Evolutionary conservation across 2,888 invertebrate genomes (phyloP), one percentile per base, ranked within the genome.

Genomic region (Cerastoderma edule): DNA sequence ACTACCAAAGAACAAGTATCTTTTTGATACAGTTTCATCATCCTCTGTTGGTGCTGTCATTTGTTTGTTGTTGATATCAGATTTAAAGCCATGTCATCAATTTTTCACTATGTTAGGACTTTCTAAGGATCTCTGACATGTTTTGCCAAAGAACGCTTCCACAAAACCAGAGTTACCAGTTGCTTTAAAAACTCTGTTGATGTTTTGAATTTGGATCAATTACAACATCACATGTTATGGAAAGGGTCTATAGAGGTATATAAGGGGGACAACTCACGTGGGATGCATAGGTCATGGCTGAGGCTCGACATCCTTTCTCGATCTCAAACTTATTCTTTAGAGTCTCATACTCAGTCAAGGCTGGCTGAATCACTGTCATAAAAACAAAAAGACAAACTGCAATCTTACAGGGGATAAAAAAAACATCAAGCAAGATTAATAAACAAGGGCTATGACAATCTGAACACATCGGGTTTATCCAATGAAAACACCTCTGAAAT

Each of bases 221-320:
- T n/a, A n/a, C n/a, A n/a, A n/a, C n/a, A n/a, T n/a, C n/a, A n/a
- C n/a, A n/a, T n/a, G n/a, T n/a, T n/a, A n/a, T n/a, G n/a, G n/a
- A n/a, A n/a, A n/a, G n/a, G n/a, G 44, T 44, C 13, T 13, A 13
- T 44, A 13, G 19, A 44, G 44, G 44, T 19, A 44, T 44, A 44
- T 44, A 44, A 44, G 19, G 10, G 10, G n/a, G n/a, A n/a, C n/a
- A 13, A 50, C 64, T 70, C 73, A 89, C 90, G 84, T 89, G 85
- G 10, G 87, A 76, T 27, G 91, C 91, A 78, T 85, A 89, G 13
- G 77, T 79, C 72, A 89, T 88, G 6, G 90, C 90, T 57, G 89
- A 85, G 24, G 79, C 67, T 66, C 89, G 78, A 78, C 90, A 90
- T 8, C 81, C 84, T 57, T 86, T 76, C 70, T 89, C 90, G 24